phyloP scores from a whole-genome alignment of 2,888 invertebrate genomes.

The Stegophylla sp. region DNA sequence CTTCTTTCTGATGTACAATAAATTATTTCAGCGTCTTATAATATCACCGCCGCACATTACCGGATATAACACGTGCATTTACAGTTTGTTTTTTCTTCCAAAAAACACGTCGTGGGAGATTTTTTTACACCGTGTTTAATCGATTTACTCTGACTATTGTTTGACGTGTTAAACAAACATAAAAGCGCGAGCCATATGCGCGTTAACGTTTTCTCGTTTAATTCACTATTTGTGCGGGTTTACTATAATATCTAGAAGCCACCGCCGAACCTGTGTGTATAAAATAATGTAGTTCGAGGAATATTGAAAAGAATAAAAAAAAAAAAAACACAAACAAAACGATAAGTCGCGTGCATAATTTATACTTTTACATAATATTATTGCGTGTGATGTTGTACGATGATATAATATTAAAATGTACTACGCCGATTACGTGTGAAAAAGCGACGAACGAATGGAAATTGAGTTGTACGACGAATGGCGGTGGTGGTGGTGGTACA shows the following conservation, averaged over 20 bases:
- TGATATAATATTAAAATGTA: too few species aligned
- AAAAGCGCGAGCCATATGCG: not conserved
- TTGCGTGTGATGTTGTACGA: too few species aligned
- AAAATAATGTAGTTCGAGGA: too few species aligned
- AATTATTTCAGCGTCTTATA: constrained; percentile 9
- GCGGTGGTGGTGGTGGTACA: too few species aligned
- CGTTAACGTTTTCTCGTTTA: constrained; percentile 20
- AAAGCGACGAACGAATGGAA: too few species aligned
- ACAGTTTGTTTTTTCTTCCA: not conserved
- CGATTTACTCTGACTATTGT: constrained; percentile 38
- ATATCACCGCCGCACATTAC: constrained; percentile 8
- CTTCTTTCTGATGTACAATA: not conserved
- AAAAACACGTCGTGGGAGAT: constrained; percentile 44
- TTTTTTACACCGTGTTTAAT: constrained; percentile 43
- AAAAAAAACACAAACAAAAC: not conserved
- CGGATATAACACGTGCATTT: constrained; percentile 48
- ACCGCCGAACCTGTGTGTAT: too few species aligned
- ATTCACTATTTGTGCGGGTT: not conserved
- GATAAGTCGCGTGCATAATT: not conserved
- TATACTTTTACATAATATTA: not conserved
- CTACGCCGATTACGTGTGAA: too few species aligned
- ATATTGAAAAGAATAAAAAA: not conserved
- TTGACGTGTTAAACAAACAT: constrained; percentile 22
- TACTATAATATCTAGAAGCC: too few species aligned
- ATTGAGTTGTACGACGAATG: too few species aligned